Evolutionary conservation across 2,797 vertebrate genomes (phyloP).

Genomic region (Leuciscus waleckii): DNA sequence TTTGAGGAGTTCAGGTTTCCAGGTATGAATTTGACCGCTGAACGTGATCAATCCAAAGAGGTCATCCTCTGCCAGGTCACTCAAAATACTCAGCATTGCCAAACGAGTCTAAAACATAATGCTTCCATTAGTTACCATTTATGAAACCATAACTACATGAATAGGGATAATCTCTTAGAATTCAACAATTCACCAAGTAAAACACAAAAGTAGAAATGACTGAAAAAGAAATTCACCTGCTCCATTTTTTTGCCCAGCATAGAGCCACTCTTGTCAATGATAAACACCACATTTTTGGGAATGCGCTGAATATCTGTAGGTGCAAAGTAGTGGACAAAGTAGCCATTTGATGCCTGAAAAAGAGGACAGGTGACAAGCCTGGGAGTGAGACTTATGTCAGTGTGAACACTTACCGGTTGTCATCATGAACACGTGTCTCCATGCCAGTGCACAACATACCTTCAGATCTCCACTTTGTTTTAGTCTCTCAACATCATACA

Average conservation of each 20-base stretch:
- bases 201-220: not conserved
- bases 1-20: slow-evolving; percentile 81
- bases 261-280: slow-evolving; percentile 82
- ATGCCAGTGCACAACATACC: not conserved
- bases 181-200: not conserved
- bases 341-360: slow-evolving; percentile 69
- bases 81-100: slow-evolving; percentile 87
- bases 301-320: slow-evolving; percentile 71
- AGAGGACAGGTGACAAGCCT: not conserved
- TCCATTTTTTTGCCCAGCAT: slow-evolving; percentile 77
- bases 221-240: slow-evolving; percentile 70
- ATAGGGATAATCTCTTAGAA: not conserved
- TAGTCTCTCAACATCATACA: slow-evolving; percentile 77
- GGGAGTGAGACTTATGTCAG: not conserved
- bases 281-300: slow-evolving; percentile 81
- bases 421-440: not conserved
- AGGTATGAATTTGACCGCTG: slow-evolving; percentile 65
- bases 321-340: slow-evolving; percentile 83
- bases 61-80: slow-evolving; percentile 83
- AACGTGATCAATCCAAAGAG: slow-evolving; percentile 87
- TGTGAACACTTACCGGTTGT: not conserved
- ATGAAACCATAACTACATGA: not conserved
- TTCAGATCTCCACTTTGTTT: not conserved
- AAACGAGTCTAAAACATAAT: slow-evolving; percentile 78
- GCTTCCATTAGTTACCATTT: no score